Base-by-base conservation (phyloP, 2,113 vertebrate genomes). In the Narcine bancroftii region DNA sequence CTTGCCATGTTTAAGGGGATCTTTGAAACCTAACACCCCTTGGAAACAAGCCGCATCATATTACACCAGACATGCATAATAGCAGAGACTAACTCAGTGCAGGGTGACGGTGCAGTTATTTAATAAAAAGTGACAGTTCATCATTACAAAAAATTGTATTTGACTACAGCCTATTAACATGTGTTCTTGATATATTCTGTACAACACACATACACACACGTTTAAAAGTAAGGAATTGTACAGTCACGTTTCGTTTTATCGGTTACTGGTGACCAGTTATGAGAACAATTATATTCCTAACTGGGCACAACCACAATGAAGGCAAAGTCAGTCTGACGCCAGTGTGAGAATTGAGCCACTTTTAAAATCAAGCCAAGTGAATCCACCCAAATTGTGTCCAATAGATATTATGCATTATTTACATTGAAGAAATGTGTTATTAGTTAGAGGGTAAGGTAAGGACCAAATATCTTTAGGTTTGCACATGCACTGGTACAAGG, bases 11-110 rank as follows among this genome's bases (percentile, higher is more conserved):
- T 91, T 69, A 63, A 91, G 10, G 39, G 66, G 13, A 47, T 91
- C 6, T 45, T 69, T 87, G 81, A 91, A 91, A 91, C 65, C 66
- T 24, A 91, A 91, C 63, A 71, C 81, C 53, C 17, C 81, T 56
- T 87, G 53, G 81, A 87, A 87, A 87, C n/a, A 60, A 63, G 53
- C 33, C 60, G 81, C 81, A 87, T 87, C 53, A 60, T 87, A 63
- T 87, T 87, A 87, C 81, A 87, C 81, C 33, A 56, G 81, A 47
- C 42, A 66, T 24, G 39, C 39, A 69, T 42, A 45, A 66, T 33
- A 91, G 63, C 89, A 45, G 63, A 69, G 33, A 36, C 65, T 29
- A 69, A 29, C 36, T 71, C 42, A 36, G 29, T 29, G 65, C 89
- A 91, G 63, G 13, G 42, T 33, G 39, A 65, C 65, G 71, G 71